phyloP scores from a whole-genome alignment of 2,113 vertebrate species.

The Nipponia nippon region DNA sequence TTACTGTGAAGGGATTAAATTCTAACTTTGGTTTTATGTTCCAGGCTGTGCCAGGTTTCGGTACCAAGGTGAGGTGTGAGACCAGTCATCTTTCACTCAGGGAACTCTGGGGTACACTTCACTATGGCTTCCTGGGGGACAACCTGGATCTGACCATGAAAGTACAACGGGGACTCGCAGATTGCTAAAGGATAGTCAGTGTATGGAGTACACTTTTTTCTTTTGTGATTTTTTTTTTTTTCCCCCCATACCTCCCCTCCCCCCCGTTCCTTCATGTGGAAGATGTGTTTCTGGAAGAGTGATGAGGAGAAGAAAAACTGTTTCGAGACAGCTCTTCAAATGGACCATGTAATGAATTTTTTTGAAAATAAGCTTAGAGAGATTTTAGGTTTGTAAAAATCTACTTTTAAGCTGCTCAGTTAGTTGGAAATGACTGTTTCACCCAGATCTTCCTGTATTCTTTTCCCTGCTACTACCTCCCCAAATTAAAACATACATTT shows the following conservation, averaged over 20 bases:
- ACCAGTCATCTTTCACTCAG: not conserved
- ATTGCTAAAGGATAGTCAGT: not conserved
- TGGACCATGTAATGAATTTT: not conserved
- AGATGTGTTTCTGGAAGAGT: not conserved
- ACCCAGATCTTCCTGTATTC: not conserved
- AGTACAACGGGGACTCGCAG: rapidly evolving
- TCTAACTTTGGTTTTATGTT: not conserved
- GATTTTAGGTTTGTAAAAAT: not conserved
- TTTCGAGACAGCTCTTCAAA: not conserved
- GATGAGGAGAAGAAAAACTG: not conserved
- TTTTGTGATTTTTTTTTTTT: not conserved
- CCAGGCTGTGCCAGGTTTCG: not conserved
- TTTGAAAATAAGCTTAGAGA: not conserved
- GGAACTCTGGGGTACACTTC: not conserved
- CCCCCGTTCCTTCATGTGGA: not conserved
- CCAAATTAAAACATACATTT: not conserved
- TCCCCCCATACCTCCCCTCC: no score
- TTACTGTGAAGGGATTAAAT: not conserved
- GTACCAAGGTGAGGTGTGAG: not conserved
- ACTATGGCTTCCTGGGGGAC: not conserved
- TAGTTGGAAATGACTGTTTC: not conserved
- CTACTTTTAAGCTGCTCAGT: not conserved
- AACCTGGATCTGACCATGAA: not conserved
- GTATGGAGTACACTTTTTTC: not conserved
- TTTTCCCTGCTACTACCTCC: not conserved